Percentiles rank a stretch among this genome's conserved stretches.
phyloP scores from a whole-genome alignment of 1,140 invertebrate species.

The Sarcophaga peregrina region DNA sequence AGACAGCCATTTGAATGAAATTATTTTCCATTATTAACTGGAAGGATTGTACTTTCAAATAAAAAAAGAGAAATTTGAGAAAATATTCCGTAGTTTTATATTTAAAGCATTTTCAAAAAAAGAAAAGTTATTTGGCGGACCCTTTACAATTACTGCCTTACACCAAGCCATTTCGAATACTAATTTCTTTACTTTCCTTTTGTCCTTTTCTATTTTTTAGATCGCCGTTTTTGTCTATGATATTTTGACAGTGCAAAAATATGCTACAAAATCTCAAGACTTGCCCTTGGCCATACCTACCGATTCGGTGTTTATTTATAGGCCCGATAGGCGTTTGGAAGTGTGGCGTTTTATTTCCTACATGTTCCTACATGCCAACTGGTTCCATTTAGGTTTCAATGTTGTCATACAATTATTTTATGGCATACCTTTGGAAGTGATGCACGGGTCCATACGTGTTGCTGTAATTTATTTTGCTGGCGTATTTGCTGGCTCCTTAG shows the following conservation, averaged over 20 bases:
- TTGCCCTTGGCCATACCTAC: constrained; percentile 86
- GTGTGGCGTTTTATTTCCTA: constrained; percentile 95
- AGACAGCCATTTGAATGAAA: too few relatives aligned
- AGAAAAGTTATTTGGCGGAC: too few relatives aligned
- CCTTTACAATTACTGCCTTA: neutral
- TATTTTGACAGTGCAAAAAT: constrained; percentile 75
- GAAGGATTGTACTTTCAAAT: too few relatives aligned
- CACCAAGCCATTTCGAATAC: neutral
- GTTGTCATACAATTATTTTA: constrained; percentile 91
- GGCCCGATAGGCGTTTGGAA: constrained; percentile 89
- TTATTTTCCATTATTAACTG: too few relatives aligned
- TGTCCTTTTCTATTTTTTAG: constrained; percentile 73
- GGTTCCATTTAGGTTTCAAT: constrained; percentile 95
- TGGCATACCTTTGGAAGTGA: constrained; percentile 94
- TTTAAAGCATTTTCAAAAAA: too few relatives aligned
- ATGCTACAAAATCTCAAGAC: constrained; percentile 73
- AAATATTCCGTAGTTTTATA: too few relatives aligned
- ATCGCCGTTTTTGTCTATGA: constrained; percentile 94
- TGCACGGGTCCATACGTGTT: constrained; percentile 89
- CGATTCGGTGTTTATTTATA: constrained; percentile 93
- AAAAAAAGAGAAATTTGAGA: too few relatives aligned
- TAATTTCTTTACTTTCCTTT: constrained; percentile 37
- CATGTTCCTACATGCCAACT: constrained; percentile 96
- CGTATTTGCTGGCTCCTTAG: constrained; percentile 91
- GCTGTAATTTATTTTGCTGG: constrained; percentile 93